Base-by-base conservation (phyloP, 1,140 invertebrate genomes). In the Drosophila triauraria region DNA sequence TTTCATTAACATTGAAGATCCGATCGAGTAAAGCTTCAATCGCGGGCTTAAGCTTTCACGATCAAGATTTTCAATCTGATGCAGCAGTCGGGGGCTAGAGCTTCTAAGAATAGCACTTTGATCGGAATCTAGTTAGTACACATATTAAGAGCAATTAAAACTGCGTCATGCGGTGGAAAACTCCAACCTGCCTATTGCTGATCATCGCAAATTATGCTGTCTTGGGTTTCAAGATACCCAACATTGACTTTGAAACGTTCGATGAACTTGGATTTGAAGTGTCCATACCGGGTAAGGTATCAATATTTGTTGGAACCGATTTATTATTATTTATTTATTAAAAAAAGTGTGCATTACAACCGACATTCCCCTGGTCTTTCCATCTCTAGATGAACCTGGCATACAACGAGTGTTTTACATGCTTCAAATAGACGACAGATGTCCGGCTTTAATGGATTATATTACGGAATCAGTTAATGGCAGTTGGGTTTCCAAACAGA, bases 371-470 rank as follows among this genome's bases (percentile, higher is more conserved):
- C 1, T 20, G 0, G 12, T 9, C 12, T 10, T 25, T 17, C 1
- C 9, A 17, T 20, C 27, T 59, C 1, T 12, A 88, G 85, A 90
- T 75, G 85, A 90, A 17, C 54, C 58, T 23, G 85, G 85, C 32
- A 51, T 90, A 12, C 60, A 85, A 12, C 46, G 86, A 8, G 82
- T 90, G 0, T 85, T 90, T 20, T 90, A 79, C 32, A 74, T 91
- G 71, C 40, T 91, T 9, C 81, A 82, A 77, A 64, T 91, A 20
- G 85, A 90, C 51, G 78, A 74, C 3, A 71, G 32, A 3, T 90
- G 85, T 35, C 85, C 85, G 6, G 75, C 71, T 1, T 3, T 90
- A 12, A 85, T 90, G 86, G 85, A 90, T 42, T 90, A 82, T 35
- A 82, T 88, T 8, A 88, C 81, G 1, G 38, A 56, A 30, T 54